Percentiles rank a stretch among this genome's conserved stretches.
Conservation (phyloP, 1,140 invertebrate species). For the Spodoptera litura region DNA sequence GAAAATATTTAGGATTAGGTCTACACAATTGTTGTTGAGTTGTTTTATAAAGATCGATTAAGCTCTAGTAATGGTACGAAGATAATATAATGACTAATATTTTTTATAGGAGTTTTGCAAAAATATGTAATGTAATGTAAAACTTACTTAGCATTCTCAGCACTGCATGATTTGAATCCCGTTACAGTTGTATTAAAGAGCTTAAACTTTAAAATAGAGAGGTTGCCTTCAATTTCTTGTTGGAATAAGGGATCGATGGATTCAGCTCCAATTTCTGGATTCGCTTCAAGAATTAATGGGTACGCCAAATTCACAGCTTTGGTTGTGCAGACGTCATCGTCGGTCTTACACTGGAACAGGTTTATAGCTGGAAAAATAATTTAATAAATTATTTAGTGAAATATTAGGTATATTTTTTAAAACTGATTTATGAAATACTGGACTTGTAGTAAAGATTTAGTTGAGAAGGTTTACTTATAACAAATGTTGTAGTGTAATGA, state of each 20-base stretch:
- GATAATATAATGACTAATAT: too few species aligned
- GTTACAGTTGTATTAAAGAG: constrained; percentile 57
- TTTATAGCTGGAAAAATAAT: neutral
- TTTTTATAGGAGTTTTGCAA: neutral
- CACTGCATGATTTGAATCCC: constrained; percentile 56
- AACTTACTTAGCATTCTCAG: constrained; percentile 60
- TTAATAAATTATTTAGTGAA: neutral
- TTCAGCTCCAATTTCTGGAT: constrained; percentile 26
- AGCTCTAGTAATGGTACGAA: too few species aligned
- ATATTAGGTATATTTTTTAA: too few species aligned
- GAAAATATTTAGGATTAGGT: too few species aligned
- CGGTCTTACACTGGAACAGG: neutral
- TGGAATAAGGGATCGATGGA: constrained; percentile 55
- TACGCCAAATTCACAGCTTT: neutral
- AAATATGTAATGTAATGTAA: neutral
- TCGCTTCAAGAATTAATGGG: constrained; percentile 10
- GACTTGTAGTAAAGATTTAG: too few species aligned
- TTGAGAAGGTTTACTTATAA: too few species aligned
- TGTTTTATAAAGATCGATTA: too few species aligned
- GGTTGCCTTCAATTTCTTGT: constrained; percentile 54
- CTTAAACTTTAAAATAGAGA: constrained; percentile 60
- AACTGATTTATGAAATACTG: too few species aligned
- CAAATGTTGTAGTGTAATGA: too few species aligned
- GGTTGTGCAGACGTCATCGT: constrained; percentile 7
- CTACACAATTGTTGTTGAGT: too few species aligned